Percentiles rank a stretch among this genome's conserved stretches.
These are phyloP conservation scores for Toxonevra muliebris DNA, from an alignment of 2,888 invertebrate genomes.

Conservation along the genomic window DNA sequence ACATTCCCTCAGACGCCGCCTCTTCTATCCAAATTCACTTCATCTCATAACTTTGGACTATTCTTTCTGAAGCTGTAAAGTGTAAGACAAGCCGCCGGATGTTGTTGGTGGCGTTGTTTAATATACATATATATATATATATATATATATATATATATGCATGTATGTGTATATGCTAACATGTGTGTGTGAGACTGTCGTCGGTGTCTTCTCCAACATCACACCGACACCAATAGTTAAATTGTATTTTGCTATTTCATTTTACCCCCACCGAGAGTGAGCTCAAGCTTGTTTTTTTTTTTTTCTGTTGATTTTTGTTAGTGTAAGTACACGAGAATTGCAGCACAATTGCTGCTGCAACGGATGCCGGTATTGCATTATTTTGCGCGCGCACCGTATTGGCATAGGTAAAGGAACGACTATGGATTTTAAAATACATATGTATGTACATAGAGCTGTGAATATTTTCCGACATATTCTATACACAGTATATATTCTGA, in stretches of 20 bases:
- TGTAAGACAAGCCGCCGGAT: conserved; percentile 28
- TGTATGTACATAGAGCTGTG: too few species aligned
- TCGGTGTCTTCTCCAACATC: background rate
- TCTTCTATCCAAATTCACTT: background rate
- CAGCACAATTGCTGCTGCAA: conserved; percentile 15
- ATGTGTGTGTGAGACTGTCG: background rate
- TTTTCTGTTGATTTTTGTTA: conserved; percentile 13
- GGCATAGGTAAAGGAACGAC: too few species aligned
- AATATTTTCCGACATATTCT: too few species aligned
- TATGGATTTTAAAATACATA: too few species aligned
- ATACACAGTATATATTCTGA: too few species aligned
- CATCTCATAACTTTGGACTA: background rate
- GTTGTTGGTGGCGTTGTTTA: conserved; percentile 3
- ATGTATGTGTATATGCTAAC: background rate
- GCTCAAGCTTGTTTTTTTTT: conserved; percentile 20
- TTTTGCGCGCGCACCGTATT: too few species aligned
- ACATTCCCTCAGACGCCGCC: background rate
- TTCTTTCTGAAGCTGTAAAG: conserved; percentile 3
- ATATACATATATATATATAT: background rate
- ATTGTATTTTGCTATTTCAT: conserved; percentile 20
- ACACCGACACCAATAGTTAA: conserved; percentile 8
- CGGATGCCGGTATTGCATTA: conserved; percentile 32
- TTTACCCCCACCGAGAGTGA: conserved; percentile 22
- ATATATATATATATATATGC: background rate
- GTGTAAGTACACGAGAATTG: background rate